Percentiles rank a stretch among this genome's conserved stretches.
Conservation (phyloP, 2,888 invertebrate species). For the Catonia carolina region DNA sequence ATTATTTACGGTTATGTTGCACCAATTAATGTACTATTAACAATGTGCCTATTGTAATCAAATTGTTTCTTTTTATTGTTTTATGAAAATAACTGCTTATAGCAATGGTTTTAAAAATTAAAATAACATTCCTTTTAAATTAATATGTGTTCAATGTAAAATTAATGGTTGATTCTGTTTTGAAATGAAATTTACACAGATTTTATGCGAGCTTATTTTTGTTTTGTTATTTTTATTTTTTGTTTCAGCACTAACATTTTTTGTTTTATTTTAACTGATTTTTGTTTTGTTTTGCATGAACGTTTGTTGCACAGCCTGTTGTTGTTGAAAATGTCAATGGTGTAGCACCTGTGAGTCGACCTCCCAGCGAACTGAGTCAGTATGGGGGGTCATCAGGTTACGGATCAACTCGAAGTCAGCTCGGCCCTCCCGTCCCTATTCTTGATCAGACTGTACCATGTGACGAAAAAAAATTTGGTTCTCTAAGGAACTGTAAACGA, state of each 20-base stretch:
- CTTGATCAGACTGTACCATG: neutral
- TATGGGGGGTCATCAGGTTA: conserved; percentile 46
- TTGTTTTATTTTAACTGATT: conserved; percentile 28
- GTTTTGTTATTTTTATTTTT: conserved; percentile 25
- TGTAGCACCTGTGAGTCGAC: conserved; percentile 35
- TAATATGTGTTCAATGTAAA: no score
- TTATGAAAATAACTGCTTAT: no score
- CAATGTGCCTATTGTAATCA: no score
- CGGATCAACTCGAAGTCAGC: conserved; percentile 44
- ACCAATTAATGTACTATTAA: no score
- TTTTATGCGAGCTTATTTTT: no score
- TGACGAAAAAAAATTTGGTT: conserved; percentile 26
- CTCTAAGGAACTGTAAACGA: conserved; percentile 26
- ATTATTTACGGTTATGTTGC: no score
- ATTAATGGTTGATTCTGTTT: no score
- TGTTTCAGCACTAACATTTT: neutral
- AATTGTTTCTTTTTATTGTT: no score
- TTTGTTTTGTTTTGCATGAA: conserved; percentile 24
- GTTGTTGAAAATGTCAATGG: conserved; percentile 1
- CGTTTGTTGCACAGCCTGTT: conserved; percentile 24
- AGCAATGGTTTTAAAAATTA: no score
- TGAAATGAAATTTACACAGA: no score
- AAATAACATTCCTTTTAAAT: no score
- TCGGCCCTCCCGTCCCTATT: conserved; percentile 23
- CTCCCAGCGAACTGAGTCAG: conserved; percentile 43